Percentiles rank a stretch among this genome's conserved stretches.
Conservation (phyloP, 2,113 vertebrate genomes). For the Bubo bubo region DNA sequence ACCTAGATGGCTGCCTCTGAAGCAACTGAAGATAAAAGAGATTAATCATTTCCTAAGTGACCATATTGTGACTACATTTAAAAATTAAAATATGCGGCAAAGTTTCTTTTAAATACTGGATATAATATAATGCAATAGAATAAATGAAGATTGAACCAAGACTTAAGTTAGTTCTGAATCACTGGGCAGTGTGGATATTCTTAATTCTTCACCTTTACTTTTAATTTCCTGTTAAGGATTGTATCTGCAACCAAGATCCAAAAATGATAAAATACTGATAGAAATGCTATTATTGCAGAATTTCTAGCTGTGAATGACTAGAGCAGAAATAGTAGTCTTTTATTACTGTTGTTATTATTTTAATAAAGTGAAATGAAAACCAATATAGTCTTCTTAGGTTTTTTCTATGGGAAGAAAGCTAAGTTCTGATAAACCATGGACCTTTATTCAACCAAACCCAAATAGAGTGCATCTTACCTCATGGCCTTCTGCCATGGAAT, state of each 20-base stretch:
- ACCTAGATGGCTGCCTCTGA: not conserved
- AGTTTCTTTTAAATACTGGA: not conserved
- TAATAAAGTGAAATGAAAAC: not conserved
- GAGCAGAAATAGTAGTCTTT: not conserved
- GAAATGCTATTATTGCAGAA: not conserved
- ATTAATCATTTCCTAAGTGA: not conserved
- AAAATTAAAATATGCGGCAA: not conserved
- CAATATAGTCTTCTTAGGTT: not conserved
- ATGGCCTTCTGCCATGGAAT: not conserved
- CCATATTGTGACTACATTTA: not conserved
- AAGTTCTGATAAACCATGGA: not conserved
- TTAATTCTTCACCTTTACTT: not conserved
- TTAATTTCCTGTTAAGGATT: slow-evolving; percentile 17
- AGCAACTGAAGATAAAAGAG: not conserved
- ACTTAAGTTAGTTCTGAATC: not conserved
- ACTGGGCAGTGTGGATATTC: not conserved
- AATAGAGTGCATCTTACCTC: not conserved
- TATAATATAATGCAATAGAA: not conserved
- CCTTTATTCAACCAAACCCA: not conserved
- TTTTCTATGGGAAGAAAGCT: not conserved
- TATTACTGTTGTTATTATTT: not conserved
- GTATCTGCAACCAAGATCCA: not conserved
- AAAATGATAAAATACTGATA: not conserved
- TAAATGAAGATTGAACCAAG: not conserved
- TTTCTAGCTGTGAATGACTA: not conserved